Conservation (phyloP, 2,797 vertebrate genomes). For the Sternotherus odoratus region DNA sequence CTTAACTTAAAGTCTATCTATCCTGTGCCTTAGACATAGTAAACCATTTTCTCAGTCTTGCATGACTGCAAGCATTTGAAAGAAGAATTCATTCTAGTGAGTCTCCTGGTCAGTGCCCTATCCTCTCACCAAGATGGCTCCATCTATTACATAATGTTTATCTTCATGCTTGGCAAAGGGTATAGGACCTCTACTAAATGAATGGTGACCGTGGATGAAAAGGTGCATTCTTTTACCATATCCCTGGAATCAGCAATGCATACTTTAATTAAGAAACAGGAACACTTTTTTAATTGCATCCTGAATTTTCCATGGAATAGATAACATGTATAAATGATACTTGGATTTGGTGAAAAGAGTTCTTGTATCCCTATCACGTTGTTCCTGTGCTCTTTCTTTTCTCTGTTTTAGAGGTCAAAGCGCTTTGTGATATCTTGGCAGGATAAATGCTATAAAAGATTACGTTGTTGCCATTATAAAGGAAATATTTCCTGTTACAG, state of each 20-base stretch:
- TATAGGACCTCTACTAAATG: background rate
- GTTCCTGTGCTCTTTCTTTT: background rate
- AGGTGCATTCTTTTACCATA: background rate
- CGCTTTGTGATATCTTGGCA: background rate
- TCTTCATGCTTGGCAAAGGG: background rate
- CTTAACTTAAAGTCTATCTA: background rate
- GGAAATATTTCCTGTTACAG: constrained; percentile 55
- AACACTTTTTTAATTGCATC: background rate
- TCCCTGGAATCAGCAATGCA: background rate
- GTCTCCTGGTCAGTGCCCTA: background rate
- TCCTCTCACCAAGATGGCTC: background rate
- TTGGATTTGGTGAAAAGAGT: background rate
- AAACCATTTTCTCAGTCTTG: background rate
- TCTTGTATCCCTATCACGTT: background rate
- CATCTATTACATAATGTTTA: background rate
- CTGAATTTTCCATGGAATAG: background rate
- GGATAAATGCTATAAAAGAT: constrained; percentile 42
- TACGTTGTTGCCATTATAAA: constrained; percentile 28
- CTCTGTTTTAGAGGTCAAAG: background rate
- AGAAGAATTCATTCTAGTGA: background rate
- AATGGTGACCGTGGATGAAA: background rate
- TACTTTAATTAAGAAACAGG: background rate
- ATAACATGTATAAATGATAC: too few relatives aligned
- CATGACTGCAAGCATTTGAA: background rate
- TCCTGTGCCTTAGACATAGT: background rate